Evolutionary conservation across 2,113 vertebrate species (phyloP), one percentile per base, ranked within the genome.

Genomic region (Corythornis cristatus): DNA sequence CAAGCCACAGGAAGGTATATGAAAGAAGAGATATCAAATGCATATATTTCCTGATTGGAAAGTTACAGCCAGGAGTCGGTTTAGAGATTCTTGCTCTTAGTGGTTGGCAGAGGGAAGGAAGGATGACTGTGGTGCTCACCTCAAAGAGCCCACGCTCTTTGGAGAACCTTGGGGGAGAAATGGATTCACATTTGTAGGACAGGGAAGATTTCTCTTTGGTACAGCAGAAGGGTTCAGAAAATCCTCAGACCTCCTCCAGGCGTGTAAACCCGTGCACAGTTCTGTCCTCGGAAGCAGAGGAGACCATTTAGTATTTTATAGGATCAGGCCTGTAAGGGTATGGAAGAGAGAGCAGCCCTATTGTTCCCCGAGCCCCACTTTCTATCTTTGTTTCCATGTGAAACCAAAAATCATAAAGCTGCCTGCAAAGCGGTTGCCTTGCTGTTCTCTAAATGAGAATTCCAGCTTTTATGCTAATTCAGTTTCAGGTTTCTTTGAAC

Each of bases 401-500:
- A 97, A 97, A 96, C 97, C 83, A 25, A 43, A 54, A 96, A 93
- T 96, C 96, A 95, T 96, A 96, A 97, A 97, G 94, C 81, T 96
- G 97, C 95, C 96, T 97, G 97, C 97, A 97, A 96, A 97, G 94
- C 86, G 25, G 97, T 96, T 95, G 97, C 96, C 96, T 96, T 86
- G 96, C 97, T 96, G 96, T 97, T 97, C 95, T 95, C 93, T 97
- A 97, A 97, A 98, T 97, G 97, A 97, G 96, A 97, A 98, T 97
- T 97, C 97, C 98, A 97, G 97, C 97, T 97, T 98, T 98, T 97
- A 98, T 98, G 98, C 97, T 98, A 97, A 98, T 98, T 96, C 45
- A 65, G 91, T 96, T 97, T 98, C 96, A 97, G 97, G 97, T 97
- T 98, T 97, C 97, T 98, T 98, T 98, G 97, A 98, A 98, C 97